Percentiles rank a stretch among this genome's conserved stretches.
These are phyloP conservation scores for Hyla sarda DNA, from an alignment of 2,113 vertebrate species.

Conservation along the genomic window DNA sequence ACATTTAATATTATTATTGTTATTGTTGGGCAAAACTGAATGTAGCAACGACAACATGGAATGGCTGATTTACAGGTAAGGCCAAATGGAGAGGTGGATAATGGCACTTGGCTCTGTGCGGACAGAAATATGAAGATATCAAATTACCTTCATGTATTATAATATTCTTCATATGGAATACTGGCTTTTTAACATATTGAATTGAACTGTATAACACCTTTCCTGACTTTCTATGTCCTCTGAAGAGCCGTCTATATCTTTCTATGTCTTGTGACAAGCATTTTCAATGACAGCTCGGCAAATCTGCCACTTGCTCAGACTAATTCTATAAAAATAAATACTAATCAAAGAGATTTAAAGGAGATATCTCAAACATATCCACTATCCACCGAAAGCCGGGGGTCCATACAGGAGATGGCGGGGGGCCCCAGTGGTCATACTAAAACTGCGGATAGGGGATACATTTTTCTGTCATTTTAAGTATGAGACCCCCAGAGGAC, in stretches of 20 bases:
- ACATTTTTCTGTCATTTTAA: too few species aligned
- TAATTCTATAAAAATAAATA: too few species aligned
- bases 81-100: not conserved
- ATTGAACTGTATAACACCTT: not conserved
- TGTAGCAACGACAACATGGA: slow-evolving; percentile 12
- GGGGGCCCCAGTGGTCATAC: too few species aligned
- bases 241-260: not conserved
- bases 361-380: too few species aligned
- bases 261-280: not conserved
- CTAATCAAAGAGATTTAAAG: too few species aligned
- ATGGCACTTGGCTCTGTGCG: not conserved
- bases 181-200: not conserved
- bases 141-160: not conserved
- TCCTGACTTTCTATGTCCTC: not conserved
- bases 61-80: not conserved
- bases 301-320: too few species aligned
- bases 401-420: too few species aligned
- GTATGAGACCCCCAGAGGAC: too few species aligned
- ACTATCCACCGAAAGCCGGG: too few species aligned
- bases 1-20: slow-evolving; percentile 47
- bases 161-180: not conserved
- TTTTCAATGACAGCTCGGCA: too few species aligned
- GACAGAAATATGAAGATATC: not conserved
- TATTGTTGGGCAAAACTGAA: slow-evolving; percentile 24
- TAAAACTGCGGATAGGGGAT: too few species aligned